Evolutionary conservation across 2,797 vertebrate genomes (phyloP), one percentile per base, ranked within the genome.

Genomic region (Chelmon rostratus): DNA sequence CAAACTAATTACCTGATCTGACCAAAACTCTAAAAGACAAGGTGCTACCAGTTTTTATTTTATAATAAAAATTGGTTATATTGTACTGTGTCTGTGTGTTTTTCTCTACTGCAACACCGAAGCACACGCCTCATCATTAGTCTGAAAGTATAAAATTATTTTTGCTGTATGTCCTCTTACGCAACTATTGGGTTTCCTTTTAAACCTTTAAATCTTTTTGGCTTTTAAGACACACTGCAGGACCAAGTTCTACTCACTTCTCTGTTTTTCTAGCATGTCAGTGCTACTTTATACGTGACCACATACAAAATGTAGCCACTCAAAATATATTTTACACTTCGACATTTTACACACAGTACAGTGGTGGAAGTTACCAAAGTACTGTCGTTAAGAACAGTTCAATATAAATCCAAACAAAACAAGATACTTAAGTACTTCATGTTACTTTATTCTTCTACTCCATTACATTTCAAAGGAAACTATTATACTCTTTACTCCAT

Each of bases 41-140:
- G 78, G 84, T 91, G 81, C 86, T 86, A 13, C 81, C 86, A 83
- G 33, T 79, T 90, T 90, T 89, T 86, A 81, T 80, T 78, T 77
- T 50, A 1, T 84, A 92, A 92, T 91, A 92, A 93, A 93, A 89
- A 79, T 65, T 84, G 85, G 89, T 88, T 86, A 85, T 92, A 91
- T 88, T 91, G 86, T 85, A 78, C 44, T 38, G 42, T 42, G 33
- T 78, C 31, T 75, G 54, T 86, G 18, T 83, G 71, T 82, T 75
- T 77, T 76, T 82, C 21, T 76, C 9, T 12, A 6, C 4, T 18
- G 5, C 28, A 19, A 59, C 13, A 47, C 37, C n/a, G 12, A 63
- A 79, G 5, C 15, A 65, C 23, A 46, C 6, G 15, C 18, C 25
- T 49, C 35, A 16, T 19, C 12, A 19, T 56, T 16, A 33, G 2